These are phyloP conservation scores for Calephelis virginiensis DNA, from an alignment of 1,140 invertebrate species.

Conservation along the genomic window DNA sequence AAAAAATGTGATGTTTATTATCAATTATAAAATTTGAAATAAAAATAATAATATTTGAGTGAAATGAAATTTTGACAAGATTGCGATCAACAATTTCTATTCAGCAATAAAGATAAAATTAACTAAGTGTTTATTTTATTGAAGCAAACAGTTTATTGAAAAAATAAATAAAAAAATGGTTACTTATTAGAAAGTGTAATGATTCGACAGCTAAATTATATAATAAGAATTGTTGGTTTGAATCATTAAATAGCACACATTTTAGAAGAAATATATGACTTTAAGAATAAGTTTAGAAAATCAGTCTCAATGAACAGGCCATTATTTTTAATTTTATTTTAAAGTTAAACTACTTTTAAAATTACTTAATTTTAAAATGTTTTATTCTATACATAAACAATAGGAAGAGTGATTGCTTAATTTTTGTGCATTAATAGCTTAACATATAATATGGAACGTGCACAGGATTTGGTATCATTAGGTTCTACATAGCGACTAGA, in stretches of 20 bases:
- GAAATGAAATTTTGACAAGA: no score
- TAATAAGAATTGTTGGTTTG: constrained; percentile 3
- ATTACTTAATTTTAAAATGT: constrained; percentile 12
- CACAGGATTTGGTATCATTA: constrained; percentile 15
- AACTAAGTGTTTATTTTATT: no score
- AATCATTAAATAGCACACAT: constrained; percentile 19
- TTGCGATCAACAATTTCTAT: no score
- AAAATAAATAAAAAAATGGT: no score
- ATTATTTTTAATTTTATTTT: constrained; percentile 66
- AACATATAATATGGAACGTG: constrained; percentile 19
- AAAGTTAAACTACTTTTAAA: constrained; percentile 39
- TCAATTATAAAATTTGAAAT: no score
- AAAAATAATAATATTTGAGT: no score
- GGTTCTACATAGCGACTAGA: constrained; percentile 8
- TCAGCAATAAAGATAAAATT: no score
- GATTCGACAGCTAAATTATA: not conserved
- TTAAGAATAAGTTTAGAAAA: constrained; percentile 72
- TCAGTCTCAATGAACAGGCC: constrained; percentile 79
- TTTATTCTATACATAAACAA: not conserved
- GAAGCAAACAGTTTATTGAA: no score
- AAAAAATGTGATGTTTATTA: not conserved
- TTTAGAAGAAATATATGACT: constrained; percentile 23
- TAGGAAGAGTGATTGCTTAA: constrained; percentile 6
- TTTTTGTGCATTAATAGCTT: constrained; percentile 18
- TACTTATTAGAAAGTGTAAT: no score